Evolutionary conservation across 2,888 invertebrate species (phyloP).

Genomic region (Eilema caniola): DNA sequence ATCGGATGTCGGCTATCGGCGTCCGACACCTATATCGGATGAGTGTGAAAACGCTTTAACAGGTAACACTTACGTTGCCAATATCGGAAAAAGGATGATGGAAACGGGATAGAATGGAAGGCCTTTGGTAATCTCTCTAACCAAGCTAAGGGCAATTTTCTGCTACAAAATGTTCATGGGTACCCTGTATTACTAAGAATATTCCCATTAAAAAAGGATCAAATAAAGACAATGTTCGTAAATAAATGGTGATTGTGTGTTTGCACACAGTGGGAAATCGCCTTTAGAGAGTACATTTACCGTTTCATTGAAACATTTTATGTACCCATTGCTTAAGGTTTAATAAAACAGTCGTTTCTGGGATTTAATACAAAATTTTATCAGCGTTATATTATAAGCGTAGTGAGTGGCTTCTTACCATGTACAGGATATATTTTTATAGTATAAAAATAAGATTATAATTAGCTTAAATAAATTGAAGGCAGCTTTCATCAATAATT

Average conservation of each 20-base stretch:
- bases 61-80: too few species aligned
- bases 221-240: not conserved
- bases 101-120: not conserved
- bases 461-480: not conserved
- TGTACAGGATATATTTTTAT: not conserved
- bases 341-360: conserved; percentile 40
- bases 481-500: not conserved
- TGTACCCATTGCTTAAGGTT: conserved; percentile 37
- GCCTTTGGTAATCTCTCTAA: not conserved
- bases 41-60: too few species aligned
- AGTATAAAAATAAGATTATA: not conserved
- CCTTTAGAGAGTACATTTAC: conserved; percentile 19
- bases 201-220: not conserved
- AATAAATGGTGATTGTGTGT: not conserved
- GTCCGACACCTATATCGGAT: too few species aligned
- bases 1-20: too few species aligned
- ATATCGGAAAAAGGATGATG: too few species aligned
- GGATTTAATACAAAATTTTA: conserved; percentile 14
- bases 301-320: conserved; percentile 26
- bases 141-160: not conserved
- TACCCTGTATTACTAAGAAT: not conserved
- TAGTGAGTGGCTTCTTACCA: conserved; percentile 12
- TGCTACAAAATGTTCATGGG: not conserved
- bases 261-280: not conserved
- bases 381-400: not conserved